Base-by-base conservation (phyloP, 2,113 vertebrate genomes). In the Maylandia zebra region DNA sequence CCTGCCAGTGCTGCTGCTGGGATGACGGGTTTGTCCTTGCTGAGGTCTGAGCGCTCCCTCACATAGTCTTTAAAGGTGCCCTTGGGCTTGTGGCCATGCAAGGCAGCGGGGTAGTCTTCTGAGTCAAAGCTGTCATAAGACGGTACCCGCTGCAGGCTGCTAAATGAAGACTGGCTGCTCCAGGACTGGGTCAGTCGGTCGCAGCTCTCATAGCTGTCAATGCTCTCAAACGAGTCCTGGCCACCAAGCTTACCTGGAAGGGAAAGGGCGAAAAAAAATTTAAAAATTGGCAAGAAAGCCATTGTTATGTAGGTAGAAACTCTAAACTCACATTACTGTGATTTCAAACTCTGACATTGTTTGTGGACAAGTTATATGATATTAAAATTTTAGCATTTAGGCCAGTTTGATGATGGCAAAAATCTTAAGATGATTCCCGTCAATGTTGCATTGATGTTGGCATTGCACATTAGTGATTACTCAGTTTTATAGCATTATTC, bases 21-120 rank as follows among this genome's bases (percentile, higher is more conserved):
- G 78, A 99, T 99, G 95, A 99, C 98, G 2, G 99, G 99, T 90
- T 99, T 99, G 95, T 99, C 99, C 95, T 99, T 99, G 97, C 98
- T 99, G 96, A 99, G 98, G 95, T 99, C 98, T 1, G 98, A 97
- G 56, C 99, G 97, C 91, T 99, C 99, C 91, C 98, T 97, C 96
- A 99, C 98, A 94, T 99, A 99, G 97, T 99, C 99, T 96, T 99
- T 99, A 97, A 99, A 99, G 91, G 99, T 99, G 95, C 98, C 99
- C 96, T 99, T 99, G 95, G 98, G 98, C 87, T 99, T 99, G 97
- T 98, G 98, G 95, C 96, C 97, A 82, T 98, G 98, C 96, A 99
- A 92, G 85, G 98, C 96, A 0, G 97, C 83, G 0, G 98, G 98
- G 88, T 99, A 99, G 93, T 99, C 99, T 94, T 99, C 99, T 0